These are phyloP conservation scores for Crossaster papposus DNA, from an alignment of 53 echinoderm and acorn worm genomes.

Conservation along the genomic window DNA sequence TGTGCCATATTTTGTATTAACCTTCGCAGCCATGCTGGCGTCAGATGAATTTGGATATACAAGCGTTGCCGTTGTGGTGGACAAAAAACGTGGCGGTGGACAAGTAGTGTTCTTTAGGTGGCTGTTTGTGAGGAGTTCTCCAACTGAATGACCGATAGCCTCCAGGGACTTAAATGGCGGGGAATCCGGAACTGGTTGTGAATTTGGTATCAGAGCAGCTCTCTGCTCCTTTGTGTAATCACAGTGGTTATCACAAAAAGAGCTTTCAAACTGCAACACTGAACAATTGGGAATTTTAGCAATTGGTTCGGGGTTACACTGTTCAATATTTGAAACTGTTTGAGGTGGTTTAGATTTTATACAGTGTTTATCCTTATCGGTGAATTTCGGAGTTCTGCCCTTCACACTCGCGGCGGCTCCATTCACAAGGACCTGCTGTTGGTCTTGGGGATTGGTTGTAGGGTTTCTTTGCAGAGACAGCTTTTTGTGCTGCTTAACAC, in stretches of 20 bases:
- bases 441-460: background rate
- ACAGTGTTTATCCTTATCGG: slow-evolving; percentile 43
- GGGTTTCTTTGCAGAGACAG: background rate
- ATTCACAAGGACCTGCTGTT: slow-evolving; percentile 20
- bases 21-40: slow-evolving; percentile 37
- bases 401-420: slow-evolving; percentile 12
- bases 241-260: slow-evolving; percentile 8
- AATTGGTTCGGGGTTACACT: background rate
- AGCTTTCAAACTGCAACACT: background rate
- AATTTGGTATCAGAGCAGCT: slow-evolving; percentile 43
- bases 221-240: slow-evolving; percentile 34
- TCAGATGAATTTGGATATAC: slow-evolving; percentile 14
- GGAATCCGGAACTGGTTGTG: slow-evolving; percentile 6
- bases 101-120: slow-evolving; percentile 32
- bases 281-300: slow-evolving; percentile 16
- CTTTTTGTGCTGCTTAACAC: slow-evolving; percentile 13
- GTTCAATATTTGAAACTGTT: background rate
- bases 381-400: slow-evolving; percentile 1
- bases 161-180: slow-evolving; percentile 44
- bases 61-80: slow-evolving; percentile 20
- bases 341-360: slow-evolving; percentile 52
- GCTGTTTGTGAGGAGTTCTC: slow-evolving; percentile 35
- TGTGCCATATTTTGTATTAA: slow-evolving; percentile 22
- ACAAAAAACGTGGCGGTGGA: slow-evolving; percentile 38
- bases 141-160: slow-evolving; percentile 35